A percentile compares a stretch with the other conserved stretches of the same genome.
These are phyloP conservation scores for Ptyas mucosa DNA, from an alignment of 2,113 vertebrate species.

Conservation along the genomic window DNA sequence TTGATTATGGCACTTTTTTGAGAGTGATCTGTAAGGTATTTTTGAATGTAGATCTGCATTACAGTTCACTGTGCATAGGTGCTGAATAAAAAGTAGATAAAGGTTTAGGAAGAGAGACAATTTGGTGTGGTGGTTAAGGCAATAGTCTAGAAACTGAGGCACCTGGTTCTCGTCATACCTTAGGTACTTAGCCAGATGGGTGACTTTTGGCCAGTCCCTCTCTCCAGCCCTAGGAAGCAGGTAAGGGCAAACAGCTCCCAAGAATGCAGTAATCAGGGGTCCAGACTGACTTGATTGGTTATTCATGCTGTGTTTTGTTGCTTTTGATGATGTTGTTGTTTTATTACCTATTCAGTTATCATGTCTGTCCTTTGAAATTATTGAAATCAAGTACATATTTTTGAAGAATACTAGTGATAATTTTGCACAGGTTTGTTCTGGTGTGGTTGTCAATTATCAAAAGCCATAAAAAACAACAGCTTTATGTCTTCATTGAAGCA, in stretches of 20 bases:
- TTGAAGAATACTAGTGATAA: background rate
- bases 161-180: background rate
- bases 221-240: background rate
- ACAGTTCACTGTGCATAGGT: background rate
- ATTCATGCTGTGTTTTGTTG: background rate
- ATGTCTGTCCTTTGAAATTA: background rate
- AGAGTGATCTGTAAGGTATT: background rate
- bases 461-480: background rate
- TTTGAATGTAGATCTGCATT: background rate
- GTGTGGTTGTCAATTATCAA: background rate
- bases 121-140: background rate
- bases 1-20: background rate
- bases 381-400: background rate
- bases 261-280: background rate
- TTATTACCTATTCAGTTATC: background rate
- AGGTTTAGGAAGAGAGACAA: background rate
- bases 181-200: background rate
- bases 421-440: background rate
- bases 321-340: background rate
- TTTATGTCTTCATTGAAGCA: background rate
- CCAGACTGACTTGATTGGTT: background rate
- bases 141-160: background rate
- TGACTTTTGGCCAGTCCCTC: background rate
- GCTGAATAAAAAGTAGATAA: background rate
- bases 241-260: background rate